phyloP scores from a whole-genome alignment of 2,113 vertebrate species.

The Acanthochromis polyacanthus region DNA sequence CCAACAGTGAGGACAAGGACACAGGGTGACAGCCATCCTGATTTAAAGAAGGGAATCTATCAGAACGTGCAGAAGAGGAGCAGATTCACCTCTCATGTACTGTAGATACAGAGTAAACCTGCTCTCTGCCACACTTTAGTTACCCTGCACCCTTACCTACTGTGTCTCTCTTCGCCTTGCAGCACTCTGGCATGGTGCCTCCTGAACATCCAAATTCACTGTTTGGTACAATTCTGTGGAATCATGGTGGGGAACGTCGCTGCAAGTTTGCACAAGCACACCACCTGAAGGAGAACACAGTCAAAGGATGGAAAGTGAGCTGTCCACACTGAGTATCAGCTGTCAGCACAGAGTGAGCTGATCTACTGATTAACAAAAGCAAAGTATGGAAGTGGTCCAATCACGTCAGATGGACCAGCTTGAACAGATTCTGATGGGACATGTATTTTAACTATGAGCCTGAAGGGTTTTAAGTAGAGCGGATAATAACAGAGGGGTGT shows the following conservation, averaged over 20 bases:
- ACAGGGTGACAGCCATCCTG: constrained; percentile 24
- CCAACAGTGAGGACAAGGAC: neutral
- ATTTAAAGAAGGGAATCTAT: constrained; percentile 75
- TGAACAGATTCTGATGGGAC: constrained; percentile 12
- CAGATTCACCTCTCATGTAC: constrained; percentile 15
- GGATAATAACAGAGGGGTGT: constrained; percentile 30
- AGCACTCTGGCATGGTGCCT: constrained; percentile 16
- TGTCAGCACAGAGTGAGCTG: neutral
- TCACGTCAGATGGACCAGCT: constrained; percentile 8
- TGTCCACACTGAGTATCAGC: constrained; percentile 35
- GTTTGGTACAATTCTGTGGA: constrained; percentile 65
- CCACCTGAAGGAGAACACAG: constrained; percentile 40
- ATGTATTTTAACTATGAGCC: constrained; percentile 8
- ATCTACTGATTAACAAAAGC: neutral
- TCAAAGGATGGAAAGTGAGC: constrained; percentile 64
- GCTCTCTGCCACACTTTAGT: neutral
- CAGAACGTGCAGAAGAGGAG: constrained; percentile 34
- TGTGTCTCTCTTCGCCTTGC: no score
- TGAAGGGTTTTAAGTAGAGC: constrained; percentile 27
- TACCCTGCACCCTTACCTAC: no score
- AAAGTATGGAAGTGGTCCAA: no score
- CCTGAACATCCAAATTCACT: constrained; percentile 19
- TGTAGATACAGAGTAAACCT: constrained; percentile 18
- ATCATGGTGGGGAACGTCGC: constrained; percentile 37
- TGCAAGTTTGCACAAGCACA: constrained; percentile 74